phyloP scores from a whole-genome alignment of 1,140 invertebrate species.

The Littorina saxatilis region DNA sequence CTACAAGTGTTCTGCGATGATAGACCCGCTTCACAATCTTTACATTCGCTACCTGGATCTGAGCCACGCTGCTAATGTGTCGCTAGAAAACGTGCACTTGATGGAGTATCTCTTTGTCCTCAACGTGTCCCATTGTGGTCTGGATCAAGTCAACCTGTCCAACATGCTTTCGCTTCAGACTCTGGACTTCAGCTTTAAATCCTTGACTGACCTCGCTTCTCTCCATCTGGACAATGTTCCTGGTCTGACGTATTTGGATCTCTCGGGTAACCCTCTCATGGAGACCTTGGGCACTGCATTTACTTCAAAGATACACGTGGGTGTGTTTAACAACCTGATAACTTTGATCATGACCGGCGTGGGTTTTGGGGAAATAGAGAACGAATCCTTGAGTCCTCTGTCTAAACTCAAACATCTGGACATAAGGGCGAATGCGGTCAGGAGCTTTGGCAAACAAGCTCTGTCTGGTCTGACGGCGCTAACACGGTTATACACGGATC shows the following conservation, averaged over 20 bases:
- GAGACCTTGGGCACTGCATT: slow-evolving; percentile 32
- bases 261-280: slow-evolving; percentile 39
- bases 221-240: slow-evolving; percentile 8
- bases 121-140: slow-evolving; percentile 26
- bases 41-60: slow-evolving; percentile 32
- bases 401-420: slow-evolving; percentile 31
- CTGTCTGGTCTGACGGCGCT: slow-evolving; percentile 43
- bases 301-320: slow-evolving; percentile 37
- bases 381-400: slow-evolving; percentile 25
- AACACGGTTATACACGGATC: slow-evolving; percentile 38
- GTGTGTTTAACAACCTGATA: slow-evolving; percentile 30
- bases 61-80: neutral
- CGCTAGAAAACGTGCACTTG: neutral
- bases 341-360: slow-evolving; percentile 33
- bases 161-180: slow-evolving; percentile 28
- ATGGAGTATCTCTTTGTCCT: slow-evolving; percentile 32
- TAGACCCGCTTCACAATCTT: neutral
- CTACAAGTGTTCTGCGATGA: slow-evolving; percentile 26
- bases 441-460: slow-evolving; percentile 17
- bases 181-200: slow-evolving; percentile 34
- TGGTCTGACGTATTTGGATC: slow-evolving; percentile 34
- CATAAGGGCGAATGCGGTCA: slow-evolving; percentile 37
- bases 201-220: slow-evolving; percentile 11
- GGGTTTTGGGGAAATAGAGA: neutral
- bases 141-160: neutral